A percentile compares a stretch with the other conserved stretches of the same genome.
Conservation (phyloP, 2,888 invertebrate species). For the Epinotia brunnichana region DNA sequence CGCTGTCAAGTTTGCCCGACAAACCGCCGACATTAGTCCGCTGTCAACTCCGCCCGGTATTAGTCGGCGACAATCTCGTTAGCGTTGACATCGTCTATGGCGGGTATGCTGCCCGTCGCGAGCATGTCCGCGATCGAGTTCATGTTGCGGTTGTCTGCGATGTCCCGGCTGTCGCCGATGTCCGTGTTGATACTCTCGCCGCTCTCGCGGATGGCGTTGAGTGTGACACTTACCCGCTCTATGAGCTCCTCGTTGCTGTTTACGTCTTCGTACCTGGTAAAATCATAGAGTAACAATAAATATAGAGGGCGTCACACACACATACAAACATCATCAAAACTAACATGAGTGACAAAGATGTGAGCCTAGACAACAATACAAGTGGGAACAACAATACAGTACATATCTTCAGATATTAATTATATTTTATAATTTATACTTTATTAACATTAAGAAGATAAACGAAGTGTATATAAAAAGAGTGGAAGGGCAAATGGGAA, state of each 20-base stretch:
- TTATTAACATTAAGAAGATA: too few relatives aligned
- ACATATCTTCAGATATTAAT: too few relatives aligned
- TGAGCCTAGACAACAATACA: too few relatives aligned
- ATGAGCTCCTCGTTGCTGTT: constrained; percentile 45
- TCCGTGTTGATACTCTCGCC: constrained; percentile 49
- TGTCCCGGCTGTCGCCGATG: constrained; percentile 69
- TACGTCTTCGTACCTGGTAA: constrained; percentile 67
- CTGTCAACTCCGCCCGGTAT: background rate
- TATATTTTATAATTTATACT: too few relatives aligned
- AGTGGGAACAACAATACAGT: too few relatives aligned
- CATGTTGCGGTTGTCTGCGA: constrained; percentile 70
- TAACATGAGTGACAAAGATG: too few relatives aligned
- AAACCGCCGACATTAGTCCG: background rate
- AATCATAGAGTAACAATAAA: too few relatives aligned
- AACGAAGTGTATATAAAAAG: too few relatives aligned
- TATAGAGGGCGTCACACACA: too few relatives aligned
- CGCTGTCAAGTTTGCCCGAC: background rate
- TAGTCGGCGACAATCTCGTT: constrained; percentile 56
- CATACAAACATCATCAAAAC: too few relatives aligned
- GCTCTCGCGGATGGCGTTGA: constrained; percentile 42
- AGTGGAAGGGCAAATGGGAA: too few relatives aligned
- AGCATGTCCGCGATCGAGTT: constrained; percentile 49
- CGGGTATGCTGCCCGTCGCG: constrained; percentile 67
- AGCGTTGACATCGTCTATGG: constrained; percentile 75
- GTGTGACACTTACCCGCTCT: constrained; percentile 47